Evolutionary conservation across 2,888 invertebrate genomes (phyloP).

Genomic region (Sclerodermus sp.): DNA sequence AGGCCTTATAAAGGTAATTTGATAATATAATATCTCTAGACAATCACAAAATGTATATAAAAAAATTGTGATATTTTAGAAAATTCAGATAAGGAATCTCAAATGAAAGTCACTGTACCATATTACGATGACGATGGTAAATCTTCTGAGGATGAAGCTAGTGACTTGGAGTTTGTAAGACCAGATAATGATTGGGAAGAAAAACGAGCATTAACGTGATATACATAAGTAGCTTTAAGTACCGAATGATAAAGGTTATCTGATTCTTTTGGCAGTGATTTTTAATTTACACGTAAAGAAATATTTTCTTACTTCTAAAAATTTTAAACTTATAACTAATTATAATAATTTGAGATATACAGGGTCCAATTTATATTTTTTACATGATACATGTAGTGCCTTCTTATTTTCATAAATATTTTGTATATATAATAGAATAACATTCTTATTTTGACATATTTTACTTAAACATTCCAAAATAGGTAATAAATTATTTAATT

Average conservation of each 20-base stretch:
- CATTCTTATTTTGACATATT: too few species aligned
- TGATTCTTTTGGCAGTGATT: too few species aligned
- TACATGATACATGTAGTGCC: too few species aligned
- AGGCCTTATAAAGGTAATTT: conserved; percentile 49
- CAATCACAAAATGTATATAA: conserved; percentile 4
- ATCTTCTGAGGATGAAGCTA: conserved; percentile 63
- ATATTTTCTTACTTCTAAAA: background rate
- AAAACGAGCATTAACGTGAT: conserved; percentile 12
- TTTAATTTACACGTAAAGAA: too few species aligned
- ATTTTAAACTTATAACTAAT: too few species aligned
- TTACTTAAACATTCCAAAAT: too few species aligned
- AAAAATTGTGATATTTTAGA: conserved; percentile 15
- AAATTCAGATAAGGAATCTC: conserved; percentile 20
- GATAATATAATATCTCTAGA: background rate
- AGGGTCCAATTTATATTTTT: too few species aligned
- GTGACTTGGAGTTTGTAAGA: conserved; percentile 63
- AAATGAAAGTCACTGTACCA: conserved; percentile 60
- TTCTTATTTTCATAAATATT: too few species aligned
- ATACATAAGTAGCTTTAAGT: conserved; percentile 16
- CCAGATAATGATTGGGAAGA: conserved; percentile 48
- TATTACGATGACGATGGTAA: conserved; percentile 74
- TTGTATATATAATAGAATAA: too few species aligned
- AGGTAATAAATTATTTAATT: too few species aligned
- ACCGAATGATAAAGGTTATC: too few species aligned
- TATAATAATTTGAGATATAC: too few species aligned